phyloP scores from a whole-genome alignment of 2,888 invertebrate species.

The Ganaspis brasiliensis region DNA sequence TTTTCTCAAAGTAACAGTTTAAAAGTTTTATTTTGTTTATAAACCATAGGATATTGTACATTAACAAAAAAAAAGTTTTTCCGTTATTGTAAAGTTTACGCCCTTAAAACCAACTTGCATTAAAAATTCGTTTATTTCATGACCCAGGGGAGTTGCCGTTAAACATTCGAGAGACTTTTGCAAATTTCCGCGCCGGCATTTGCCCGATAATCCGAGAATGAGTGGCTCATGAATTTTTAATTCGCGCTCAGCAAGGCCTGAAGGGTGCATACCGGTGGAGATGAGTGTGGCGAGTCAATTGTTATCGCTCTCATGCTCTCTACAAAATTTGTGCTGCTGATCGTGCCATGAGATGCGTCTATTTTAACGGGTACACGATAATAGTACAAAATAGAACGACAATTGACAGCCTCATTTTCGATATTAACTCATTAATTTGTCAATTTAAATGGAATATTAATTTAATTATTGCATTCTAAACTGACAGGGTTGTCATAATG shows the following conservation, averaged over 20 bases:
- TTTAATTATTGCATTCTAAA: constrained; percentile 12
- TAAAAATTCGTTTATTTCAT: constrained; percentile 18
- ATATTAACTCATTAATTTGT: constrained; percentile 11
- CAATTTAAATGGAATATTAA: constrained; percentile 14
- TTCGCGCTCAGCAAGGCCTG: constrained; percentile 8
- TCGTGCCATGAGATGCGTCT: constrained; percentile 1
- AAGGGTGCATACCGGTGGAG: background rate
- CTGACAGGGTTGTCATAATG: background rate
- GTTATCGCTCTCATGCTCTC: constrained; percentile 21
- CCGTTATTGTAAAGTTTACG: background rate
- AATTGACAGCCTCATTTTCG: constrained; percentile 26
- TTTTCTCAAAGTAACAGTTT: too few species aligned
- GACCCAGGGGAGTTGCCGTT: background rate
- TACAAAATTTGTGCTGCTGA: background rate
- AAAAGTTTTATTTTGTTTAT: background rate
- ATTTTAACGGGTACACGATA: constrained; percentile 3
- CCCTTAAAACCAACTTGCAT: constrained; percentile 2
- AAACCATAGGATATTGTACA: background rate
- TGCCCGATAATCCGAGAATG: constrained; percentile 28
- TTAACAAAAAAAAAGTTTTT: background rate
- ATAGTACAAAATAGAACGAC: constrained; percentile 13
- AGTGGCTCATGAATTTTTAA: constrained; percentile 43
- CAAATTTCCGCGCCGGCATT: constrained; percentile 13
- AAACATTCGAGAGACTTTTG: constrained; percentile 3
- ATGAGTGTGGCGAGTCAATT: constrained; percentile 28